Base-by-base conservation (phyloP, 2,113 vertebrate species). In the Poecile atricapillus region DNA sequence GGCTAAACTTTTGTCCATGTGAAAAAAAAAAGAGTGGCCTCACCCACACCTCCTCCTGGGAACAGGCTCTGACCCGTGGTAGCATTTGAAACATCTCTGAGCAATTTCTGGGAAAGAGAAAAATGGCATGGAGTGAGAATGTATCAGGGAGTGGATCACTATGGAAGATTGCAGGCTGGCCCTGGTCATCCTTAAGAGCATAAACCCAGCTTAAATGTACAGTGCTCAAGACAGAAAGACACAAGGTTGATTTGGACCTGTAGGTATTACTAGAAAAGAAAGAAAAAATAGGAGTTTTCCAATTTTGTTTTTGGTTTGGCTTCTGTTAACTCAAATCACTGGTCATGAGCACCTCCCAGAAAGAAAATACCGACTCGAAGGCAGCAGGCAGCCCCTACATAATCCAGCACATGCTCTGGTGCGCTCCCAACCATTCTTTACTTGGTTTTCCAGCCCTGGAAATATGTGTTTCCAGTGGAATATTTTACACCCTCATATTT, bases 341-440 rank as follows among this genome's bases (percentile, higher is more conserved):
- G 37, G 31, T 43, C 11, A 11, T 14, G n/a, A 84, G 24, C 53
- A 58, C 5, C 15, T 37, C 46, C 58, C 43, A 43, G 30, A 44
- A 89, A 18, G 43, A 91, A 89, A 94, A 89, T 4, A 33, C 11
- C 0, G 0, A 27, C 37, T 22, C 0, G 0, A 82, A 62, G 31
- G 17, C 52, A 60, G 30, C 10, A 14, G 46, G 44, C 3, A 64
- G 28, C 31, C 44, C 52, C 69, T 37, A 19, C 31, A 44, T 6
- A 55, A 47, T 13, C 37, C 49, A 82, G 69, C 52, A 60, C 31
- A 44, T 2, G 10, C 3, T 75, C 41, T 58, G 35, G n/a, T 56
- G n/a, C 12, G 30, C 24, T 81, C 58, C 14, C 46, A 76, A n/a
- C 4, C 18, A 49, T 76, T 79, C 52, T 46, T 7, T 37, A 13